Conservation (phyloP, 2,113 vertebrate genomes). For the Esox niger region DNA sequence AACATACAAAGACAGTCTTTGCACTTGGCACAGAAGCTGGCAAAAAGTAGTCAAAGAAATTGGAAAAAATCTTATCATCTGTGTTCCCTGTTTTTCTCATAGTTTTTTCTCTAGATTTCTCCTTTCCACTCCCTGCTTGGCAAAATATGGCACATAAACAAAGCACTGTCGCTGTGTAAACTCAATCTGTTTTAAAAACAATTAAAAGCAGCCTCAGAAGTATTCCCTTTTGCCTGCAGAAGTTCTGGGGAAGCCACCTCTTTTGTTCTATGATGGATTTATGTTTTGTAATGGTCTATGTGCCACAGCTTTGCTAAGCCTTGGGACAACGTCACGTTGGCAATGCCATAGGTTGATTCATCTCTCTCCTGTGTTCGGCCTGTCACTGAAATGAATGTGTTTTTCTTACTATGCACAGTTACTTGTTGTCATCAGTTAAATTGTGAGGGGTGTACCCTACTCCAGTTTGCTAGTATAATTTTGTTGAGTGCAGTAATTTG, state of each 20-base stretch:
- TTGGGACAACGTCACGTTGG: constrained; percentile 49
- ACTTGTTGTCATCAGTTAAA: too few species aligned
- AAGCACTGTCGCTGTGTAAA: constrained; percentile 14
- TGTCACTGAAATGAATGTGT: constrained; percentile 58
- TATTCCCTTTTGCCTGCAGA: constrained; percentile 20
- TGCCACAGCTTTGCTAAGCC: constrained; percentile 25
- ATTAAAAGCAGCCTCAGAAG: constrained; percentile 30
- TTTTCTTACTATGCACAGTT: constrained; percentile 46
- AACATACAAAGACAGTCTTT: background rate
- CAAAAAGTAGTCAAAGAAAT: background rate
- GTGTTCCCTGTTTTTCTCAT: background rate
- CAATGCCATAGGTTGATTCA: constrained; percentile 46
- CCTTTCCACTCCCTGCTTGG: constrained; percentile 5
- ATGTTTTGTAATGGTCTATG: constrained; percentile 40
- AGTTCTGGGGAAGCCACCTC: constrained; percentile 28
- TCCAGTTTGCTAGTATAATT: too few species aligned
- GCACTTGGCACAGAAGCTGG: constrained; percentile 10
- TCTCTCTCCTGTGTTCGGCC: constrained; percentile 42
- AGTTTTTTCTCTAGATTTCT: background rate
- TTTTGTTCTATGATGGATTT: constrained; percentile 44
- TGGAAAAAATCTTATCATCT: background rate
- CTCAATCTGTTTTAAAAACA: constrained; percentile 42
- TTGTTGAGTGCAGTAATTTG: too few species aligned
- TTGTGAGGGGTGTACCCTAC: too few species aligned
- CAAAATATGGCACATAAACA: constrained; percentile 5